Evolutionary conservation across 2,797 vertebrate genomes (phyloP).

Genomic region (Anableps anableps): DNA sequence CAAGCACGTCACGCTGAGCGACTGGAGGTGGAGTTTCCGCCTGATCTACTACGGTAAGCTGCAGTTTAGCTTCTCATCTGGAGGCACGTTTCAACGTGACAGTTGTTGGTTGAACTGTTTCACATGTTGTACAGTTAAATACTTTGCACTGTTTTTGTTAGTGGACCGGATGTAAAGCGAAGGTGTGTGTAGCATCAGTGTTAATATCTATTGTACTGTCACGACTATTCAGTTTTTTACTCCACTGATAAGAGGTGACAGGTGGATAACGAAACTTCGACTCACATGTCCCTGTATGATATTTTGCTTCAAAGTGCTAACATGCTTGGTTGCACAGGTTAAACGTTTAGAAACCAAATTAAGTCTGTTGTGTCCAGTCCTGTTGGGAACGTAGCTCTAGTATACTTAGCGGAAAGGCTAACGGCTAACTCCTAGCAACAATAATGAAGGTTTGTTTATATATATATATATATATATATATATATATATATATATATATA

Average conservation of each 20-base stretch:
- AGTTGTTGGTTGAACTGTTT: neutral
- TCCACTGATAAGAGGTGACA: neutral
- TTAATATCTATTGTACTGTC: neutral
- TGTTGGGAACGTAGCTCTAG: neutral
- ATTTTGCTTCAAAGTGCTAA: neutral
- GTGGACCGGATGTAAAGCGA: neutral
- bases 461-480: no score
- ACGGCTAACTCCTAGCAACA: neutral
- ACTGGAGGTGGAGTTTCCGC: slow-evolving; percentile 44
- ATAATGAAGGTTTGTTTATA: neutral
- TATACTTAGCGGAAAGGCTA: neutral
- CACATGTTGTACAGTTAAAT: neutral
- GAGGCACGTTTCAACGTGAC: neutral
- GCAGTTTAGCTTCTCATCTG: neutral
- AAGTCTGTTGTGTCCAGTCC: neutral
- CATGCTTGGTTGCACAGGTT: neutral
- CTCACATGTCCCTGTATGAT: neutral
- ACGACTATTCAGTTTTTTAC: neutral
- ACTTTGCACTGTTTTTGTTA: neutral
- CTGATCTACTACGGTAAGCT: slow-evolving; percentile 60
- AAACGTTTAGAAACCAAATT: neutral
- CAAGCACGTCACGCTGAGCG: slow-evolving; percentile 3
- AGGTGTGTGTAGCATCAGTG: slow-evolving; percentile 23
- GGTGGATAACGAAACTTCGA: neutral
- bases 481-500: no score